Percentiles rank a stretch among this genome's conserved stretches.
Conservation (phyloP, 2,113 vertebrate genomes). For the Lasiurus borealis region DNA sequence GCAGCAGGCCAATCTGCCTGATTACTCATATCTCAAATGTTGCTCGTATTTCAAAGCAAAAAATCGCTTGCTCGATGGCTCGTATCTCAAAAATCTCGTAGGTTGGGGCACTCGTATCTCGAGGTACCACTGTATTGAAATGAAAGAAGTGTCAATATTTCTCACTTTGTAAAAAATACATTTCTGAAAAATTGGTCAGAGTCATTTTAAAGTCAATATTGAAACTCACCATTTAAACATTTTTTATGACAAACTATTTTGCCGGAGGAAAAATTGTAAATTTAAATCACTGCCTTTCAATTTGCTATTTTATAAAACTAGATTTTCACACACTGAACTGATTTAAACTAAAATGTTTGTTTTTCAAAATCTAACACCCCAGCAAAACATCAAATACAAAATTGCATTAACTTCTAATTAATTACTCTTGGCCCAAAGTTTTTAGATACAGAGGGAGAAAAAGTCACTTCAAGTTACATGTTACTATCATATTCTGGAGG, state of each 20-base stretch:
- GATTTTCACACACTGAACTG: slow-evolving; percentile 29
- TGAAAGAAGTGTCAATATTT: not conserved
- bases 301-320: slow-evolving; percentile 52
- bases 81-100: too few relatives aligned
- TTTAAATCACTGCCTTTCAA: slow-evolving; percentile 27
- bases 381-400: slow-evolving; percentile 43
- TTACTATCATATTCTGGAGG: slow-evolving; percentile 37
- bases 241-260: slow-evolving; percentile 25
- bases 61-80: too few relatives aligned
- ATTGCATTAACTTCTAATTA: slow-evolving; percentile 7
- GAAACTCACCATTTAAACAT: not conserved
- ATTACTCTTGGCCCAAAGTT: not conserved
- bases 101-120: too few relatives aligned
- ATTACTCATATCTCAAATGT: too few relatives aligned
- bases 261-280: not conserved
- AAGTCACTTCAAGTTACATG: not conserved
- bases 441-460: slow-evolving; percentile 14
- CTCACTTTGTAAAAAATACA: slow-evolving; percentile 35
- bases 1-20: too few relatives aligned
- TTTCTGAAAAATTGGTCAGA: not conserved
- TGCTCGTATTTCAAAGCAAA: too few relatives aligned
- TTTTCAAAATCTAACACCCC: slow-evolving; percentile 33
- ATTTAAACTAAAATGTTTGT: slow-evolving; percentile 34
- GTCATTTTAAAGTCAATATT: slow-evolving; percentile 36
- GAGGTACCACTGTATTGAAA: not conserved